Base-by-base conservation (phyloP, 2,113 vertebrate species). In the Scatophagus argus region DNA sequence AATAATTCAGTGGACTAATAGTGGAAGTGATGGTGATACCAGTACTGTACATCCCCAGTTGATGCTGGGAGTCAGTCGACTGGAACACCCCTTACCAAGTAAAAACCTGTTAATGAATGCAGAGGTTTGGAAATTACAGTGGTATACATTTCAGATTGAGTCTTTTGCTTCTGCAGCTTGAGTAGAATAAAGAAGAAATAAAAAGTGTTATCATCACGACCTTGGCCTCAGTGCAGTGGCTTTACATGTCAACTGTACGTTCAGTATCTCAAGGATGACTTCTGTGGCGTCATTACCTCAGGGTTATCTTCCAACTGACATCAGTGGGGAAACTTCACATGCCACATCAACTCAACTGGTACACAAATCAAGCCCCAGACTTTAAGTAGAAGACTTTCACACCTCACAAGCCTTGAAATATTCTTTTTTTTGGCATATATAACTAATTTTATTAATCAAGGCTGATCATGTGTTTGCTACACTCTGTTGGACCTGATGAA, bases 41-140 rank as follows among this genome's bases (percentile, higher is more conserved):
- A 0, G 2, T 47, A 23, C 32, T 51, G 11, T 77, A 9, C 21
- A 38, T 32, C 4, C 31, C 13, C 16, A 36, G 43, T 58, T 70
- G 51, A 60, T 77, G 25, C 10, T 73, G 39, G 14, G 62, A 21
- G 31, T 39, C 6, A 70, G 49, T 43, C 65, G 36, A 68, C 17
- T 51, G 29, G 10, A 46, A 34, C 17, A 9, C 38, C 52, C 44
- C 36, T 9, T 9, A 34, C n/a, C 0, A 6, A 8, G 51, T 12
- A 27, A 1, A 67, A 47, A 41, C 9, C 17, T n/a, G 51, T 66
- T 16, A 39, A 67, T 58, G 43, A 38, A 13, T 58, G 55, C 27
- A 41, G 31, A 72, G 29, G 12, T 59, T 58, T 55, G 7, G 52
- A 32, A 55, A 31, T 19, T 31, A 8, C 31, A 31, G 27, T 43